phyloP scores from a whole-genome alignment of 1,140 invertebrate species.

The Trichoplusia ni region DNA sequence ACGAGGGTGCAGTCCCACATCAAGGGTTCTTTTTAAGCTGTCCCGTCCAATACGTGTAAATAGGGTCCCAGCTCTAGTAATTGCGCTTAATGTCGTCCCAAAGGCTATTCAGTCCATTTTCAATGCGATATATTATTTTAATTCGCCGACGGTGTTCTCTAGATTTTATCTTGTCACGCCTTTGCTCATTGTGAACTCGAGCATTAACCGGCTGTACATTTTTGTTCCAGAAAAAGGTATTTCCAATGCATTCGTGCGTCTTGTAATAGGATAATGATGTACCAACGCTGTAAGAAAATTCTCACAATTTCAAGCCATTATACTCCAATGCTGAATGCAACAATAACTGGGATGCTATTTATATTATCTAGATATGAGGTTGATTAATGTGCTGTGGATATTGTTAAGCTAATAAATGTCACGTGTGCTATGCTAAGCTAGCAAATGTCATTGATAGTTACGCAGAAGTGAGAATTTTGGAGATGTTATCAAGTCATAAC shows the following conservation, averaged over 20 bases:
- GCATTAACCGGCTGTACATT: slow-evolving; percentile 52
- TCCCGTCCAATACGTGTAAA: slow-evolving; percentile 49
- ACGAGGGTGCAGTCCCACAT: slow-evolving; percentile 42
- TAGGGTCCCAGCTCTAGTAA: slow-evolving; percentile 55
- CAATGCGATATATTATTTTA: slow-evolving; percentile 68
- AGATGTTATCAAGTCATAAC: slow-evolving; percentile 14
- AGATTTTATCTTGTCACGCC: slow-evolving; percentile 75
- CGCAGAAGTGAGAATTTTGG: slow-evolving; percentile 4
- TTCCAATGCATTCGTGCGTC: slow-evolving; percentile 46
- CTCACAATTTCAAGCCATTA: slow-evolving; percentile 12
- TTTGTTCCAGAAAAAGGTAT: slow-evolving; percentile 55
- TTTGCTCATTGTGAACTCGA: slow-evolving; percentile 59
- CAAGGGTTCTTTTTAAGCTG: slow-evolving; percentile 49
- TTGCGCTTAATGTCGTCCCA: slow-evolving; percentile 67
- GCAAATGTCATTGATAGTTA: background rate
- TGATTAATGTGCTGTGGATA: background rate
- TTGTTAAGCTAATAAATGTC: background rate
- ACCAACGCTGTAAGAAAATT: slow-evolving; percentile 19
- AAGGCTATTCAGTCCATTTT: slow-evolving; percentile 67
- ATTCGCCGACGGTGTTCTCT: slow-evolving; percentile 58
- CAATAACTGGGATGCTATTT: background rate
- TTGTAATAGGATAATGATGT: slow-evolving; percentile 52
- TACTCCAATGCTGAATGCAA: slow-evolving; percentile 5
- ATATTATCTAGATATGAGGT: background rate
- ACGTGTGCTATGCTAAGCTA: background rate